These are phyloP conservation scores for Acanthurus leucopareius DNA, from an alignment of 2,797 vertebrate genomes.

Conservation along the genomic window DNA sequence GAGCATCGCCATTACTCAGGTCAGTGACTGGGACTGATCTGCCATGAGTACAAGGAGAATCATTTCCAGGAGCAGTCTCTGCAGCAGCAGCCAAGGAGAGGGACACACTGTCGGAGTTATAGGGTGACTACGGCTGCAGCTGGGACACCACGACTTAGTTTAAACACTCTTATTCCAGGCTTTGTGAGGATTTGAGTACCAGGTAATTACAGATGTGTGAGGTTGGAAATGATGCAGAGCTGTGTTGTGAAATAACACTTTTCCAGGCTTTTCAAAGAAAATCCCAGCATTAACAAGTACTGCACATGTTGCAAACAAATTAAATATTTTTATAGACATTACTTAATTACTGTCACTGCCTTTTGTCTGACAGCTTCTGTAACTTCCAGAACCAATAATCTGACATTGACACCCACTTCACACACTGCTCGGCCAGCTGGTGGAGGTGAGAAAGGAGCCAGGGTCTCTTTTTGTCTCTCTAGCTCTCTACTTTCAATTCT, in stretches of 20 bases:
- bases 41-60: constrained; percentile 66
- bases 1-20: constrained; percentile 76
- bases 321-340: neutral
- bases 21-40: constrained; percentile 76
- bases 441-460: constrained; percentile 2
- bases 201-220: too few species aligned
- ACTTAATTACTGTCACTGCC: neutral
- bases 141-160: constrained; percentile 18
- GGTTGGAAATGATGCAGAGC: neutral
- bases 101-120: constrained; percentile 21
- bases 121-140: constrained; percentile 44
- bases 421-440: neutral
- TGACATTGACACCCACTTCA: constrained; percentile 7
- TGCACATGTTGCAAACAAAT: neutral
- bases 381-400: neutral
- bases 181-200: too few species aligned
- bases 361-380: neutral
- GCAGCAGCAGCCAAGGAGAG: constrained; percentile 44
- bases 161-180: constrained; percentile 17
- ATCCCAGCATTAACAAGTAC: neutral
- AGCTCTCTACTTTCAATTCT: neutral
- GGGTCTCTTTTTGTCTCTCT: neutral
- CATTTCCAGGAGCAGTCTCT: constrained; percentile 59
- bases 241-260: constrained; percentile 4
- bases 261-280: constrained; percentile 18